Base-by-base conservation (phyloP, 2,113 vertebrate genomes). In the Montifringilla adamsi region DNA sequence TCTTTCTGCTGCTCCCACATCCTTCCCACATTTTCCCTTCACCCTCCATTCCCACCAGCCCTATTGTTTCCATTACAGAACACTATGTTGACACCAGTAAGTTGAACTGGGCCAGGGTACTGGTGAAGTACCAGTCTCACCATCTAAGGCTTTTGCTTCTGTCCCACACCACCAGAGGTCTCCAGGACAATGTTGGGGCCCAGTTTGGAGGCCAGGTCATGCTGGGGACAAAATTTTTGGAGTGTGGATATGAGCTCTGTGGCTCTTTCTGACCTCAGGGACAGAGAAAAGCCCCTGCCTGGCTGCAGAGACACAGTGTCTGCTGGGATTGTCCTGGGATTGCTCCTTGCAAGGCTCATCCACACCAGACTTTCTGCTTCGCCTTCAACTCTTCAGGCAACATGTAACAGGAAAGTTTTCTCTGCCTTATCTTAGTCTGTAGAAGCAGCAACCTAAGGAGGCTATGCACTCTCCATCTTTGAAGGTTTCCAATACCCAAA, bases 171-270 rank as follows among this genome's bases (percentile, higher is more conserved):
- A 44, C 44, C 43, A 63, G 31, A 68, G 22, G 6, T 66, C 37
- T 30, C n/a, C 52, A 87, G 46, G 7, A 91, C 56, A 76, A 68
- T 0, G 0, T 0, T 31, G 2, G 7, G 50, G 6, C 6, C 31
- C n/a, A 26, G 15, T 77, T 2, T 66, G 37, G 41, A 80, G 27
- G n/a, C 22, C 41, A 77, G 35, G 1, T 83, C 43, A 55, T 15
- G 5, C 15, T 58, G 46, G 23, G 8, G 20, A 73, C 43, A 47
- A 79, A 27, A 24, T 56, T 56, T 79, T 20, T 46, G 7, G 11
- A 56, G 33, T 6, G 7, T 55, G 10, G 39, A 12, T 46, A 18
- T 39, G 55, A 80, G 15, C 21, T 59, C 19, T 4, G 1, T 64
- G 12, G 3, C n/a, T 47, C 46, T 46, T 68, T n/a, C 60, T 76